A percentile compares a stretch with the other conserved stretches of the same genome.
Conservation (phyloP, 2,888 invertebrate species). For the Thalpophila matura region DNA sequence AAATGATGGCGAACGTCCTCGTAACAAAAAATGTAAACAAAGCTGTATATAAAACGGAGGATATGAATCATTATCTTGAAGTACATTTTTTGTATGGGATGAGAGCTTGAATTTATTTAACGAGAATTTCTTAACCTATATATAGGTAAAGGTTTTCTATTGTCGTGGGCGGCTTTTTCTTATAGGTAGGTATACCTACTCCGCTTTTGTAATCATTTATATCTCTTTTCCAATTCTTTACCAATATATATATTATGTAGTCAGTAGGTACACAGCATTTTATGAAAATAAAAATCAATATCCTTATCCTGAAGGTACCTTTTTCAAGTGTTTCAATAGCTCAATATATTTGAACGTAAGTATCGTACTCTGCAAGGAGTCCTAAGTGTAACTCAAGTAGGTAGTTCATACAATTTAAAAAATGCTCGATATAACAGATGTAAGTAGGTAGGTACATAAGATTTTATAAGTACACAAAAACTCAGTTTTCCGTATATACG, state of each 20-base stretch:
- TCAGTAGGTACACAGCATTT: slow-evolving; percentile 12
- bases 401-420: too few species aligned
- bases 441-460: too few species aligned
- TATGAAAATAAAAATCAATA: slow-evolving; percentile 44
- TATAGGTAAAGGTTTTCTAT: slow-evolving; percentile 44
- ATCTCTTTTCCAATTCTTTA: slow-evolving; percentile 28
- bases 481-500: too few species aligned
- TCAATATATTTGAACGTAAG: too few species aligned
- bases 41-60: slow-evolving; percentile 31
- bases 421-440: too few species aligned
- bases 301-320: slow-evolving; percentile 31
- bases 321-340: too few species aligned
- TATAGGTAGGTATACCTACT: slow-evolving; percentile 18
- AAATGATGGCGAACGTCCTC: slow-evolving; percentile 48
- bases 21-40: slow-evolving; percentile 50
- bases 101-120: slow-evolving; percentile 48
- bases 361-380: not conserved
- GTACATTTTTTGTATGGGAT: slow-evolving; percentile 47
- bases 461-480: too few species aligned
- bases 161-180: slow-evolving; percentile 37
- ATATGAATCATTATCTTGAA: slow-evolving; percentile 56
- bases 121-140: slow-evolving; percentile 27
- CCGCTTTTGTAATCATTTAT: slow-evolving; percentile 39
- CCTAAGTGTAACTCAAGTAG: too few species aligned
- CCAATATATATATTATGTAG: too few species aligned